These are phyloP conservation scores for Anthoscopus minutus DNA, from an alignment of 2,113 vertebrate species.

Conservation along the genomic window DNA sequence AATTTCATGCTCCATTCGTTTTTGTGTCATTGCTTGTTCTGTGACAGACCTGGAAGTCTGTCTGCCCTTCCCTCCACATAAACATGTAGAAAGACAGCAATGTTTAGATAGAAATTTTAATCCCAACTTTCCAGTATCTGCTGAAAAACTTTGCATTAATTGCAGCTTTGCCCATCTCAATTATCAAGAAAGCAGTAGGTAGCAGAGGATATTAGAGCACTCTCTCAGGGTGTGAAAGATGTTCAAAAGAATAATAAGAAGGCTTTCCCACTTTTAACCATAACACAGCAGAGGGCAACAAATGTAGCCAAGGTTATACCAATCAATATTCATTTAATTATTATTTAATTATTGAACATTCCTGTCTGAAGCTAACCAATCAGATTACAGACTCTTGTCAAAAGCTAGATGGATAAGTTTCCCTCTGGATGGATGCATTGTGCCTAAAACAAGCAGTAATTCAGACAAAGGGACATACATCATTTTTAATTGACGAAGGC, in stretches of 20 bases:
- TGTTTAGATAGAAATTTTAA: not conserved
- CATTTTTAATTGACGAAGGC: constrained; percentile 82
- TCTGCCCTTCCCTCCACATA: constrained; percentile 10
- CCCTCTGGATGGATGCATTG: constrained; percentile 71
- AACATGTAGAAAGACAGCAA: not conserved
- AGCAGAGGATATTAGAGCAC: not conserved
- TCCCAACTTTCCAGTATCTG: not conserved
- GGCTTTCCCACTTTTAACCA: not conserved
- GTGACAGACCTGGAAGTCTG: not conserved
- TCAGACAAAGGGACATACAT: constrained; percentile 76
- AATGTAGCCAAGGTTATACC: constrained; percentile 9
- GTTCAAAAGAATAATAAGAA: not conserved
- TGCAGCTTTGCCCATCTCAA: not conserved
- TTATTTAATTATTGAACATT: constrained; percentile 55
- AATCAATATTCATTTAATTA: constrained; percentile 64
- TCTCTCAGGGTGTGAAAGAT: not conserved
- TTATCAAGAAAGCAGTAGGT: not conserved
- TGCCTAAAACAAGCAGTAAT: constrained; percentile 59
- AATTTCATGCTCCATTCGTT: constrained; percentile 47
- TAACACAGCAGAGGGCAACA: not conserved
- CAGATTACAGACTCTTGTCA: constrained; percentile 21
- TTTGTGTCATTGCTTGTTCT: constrained; percentile 12
- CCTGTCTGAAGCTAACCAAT: constrained; percentile 47
- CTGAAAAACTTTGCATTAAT: constrained; percentile 17
- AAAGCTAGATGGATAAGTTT: constrained; percentile 69